These are phyloP conservation scores for Promerops cafer DNA, from an alignment of 2,113 vertebrate species.

Conservation along the genomic window DNA sequence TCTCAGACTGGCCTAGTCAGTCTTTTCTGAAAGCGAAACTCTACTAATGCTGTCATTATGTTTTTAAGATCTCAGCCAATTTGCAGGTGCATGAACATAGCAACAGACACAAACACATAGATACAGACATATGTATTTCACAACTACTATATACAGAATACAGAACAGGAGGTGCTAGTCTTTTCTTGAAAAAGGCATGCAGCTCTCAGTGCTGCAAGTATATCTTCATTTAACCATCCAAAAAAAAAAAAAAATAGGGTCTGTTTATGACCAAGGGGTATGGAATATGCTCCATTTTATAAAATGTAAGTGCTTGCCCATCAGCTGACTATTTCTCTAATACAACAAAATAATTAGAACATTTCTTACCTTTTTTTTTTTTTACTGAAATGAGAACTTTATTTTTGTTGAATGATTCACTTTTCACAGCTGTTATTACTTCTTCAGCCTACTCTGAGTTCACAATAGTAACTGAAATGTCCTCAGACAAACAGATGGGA, in stretches of 20 bases:
- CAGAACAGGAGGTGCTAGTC: slow-evolving; percentile 12
- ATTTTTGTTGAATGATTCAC: slow-evolving; percentile 13
- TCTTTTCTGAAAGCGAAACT: not conserved
- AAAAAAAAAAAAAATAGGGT: not conserved
- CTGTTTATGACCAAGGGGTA: not conserved
- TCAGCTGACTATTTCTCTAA: not conserved
- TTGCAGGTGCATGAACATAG: not conserved
- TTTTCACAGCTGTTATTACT: slow-evolving; percentile 7
- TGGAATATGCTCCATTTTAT: not conserved
- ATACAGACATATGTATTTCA: not conserved
- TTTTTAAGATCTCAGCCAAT: not conserved
- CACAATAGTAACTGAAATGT: not conserved
- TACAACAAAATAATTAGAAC: not conserved
- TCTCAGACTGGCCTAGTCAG: not conserved
- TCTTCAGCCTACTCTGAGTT: not conserved
- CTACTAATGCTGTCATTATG: not conserved
- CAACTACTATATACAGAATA: not conserved
- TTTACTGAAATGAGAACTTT: not conserved
- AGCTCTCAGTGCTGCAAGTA: not conserved
- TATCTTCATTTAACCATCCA: not conserved
- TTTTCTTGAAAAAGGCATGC: slow-evolving; percentile 4
- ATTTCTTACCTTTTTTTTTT: not conserved
- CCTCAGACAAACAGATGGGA: not conserved
- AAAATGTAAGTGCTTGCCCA: not conserved
- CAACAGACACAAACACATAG: slow-evolving; percentile 11